Conservation (phyloP, 1,140 invertebrate genomes). For the Zaprionus kolodkinae region DNA sequence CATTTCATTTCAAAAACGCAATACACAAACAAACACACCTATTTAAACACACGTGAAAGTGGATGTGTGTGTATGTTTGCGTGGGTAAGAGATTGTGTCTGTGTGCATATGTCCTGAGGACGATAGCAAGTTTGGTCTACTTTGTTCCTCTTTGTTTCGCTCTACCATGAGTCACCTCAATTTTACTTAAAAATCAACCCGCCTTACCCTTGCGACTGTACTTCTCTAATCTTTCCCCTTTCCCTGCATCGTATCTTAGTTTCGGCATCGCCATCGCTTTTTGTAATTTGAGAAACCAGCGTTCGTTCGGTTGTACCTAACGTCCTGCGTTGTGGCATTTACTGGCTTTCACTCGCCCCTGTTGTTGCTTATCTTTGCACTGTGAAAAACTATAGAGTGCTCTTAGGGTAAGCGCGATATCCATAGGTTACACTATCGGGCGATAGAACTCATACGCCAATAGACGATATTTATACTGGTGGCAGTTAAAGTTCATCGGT, state of each 20-base stretch:
- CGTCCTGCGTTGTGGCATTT: conserved; percentile 43
- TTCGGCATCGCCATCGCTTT: conserved; percentile 42
- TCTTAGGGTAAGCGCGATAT: conserved; percentile 16
- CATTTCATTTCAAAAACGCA: neutral
- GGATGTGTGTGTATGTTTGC: conserved; percentile 11
- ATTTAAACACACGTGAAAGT: conserved; percentile 6
- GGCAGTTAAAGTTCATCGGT: too few relatives aligned
- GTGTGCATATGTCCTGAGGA: conserved; percentile 20
- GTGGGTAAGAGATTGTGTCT: conserved; percentile 31
- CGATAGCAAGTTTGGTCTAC: neutral
- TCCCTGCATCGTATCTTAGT: conserved; percentile 41
- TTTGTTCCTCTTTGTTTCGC: conserved; percentile 31
- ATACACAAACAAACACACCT: neutral
- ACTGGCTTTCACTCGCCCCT: conserved; percentile 67
- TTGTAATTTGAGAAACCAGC: conserved; percentile 71
- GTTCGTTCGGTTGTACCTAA: conserved; percentile 42
- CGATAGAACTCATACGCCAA: neutral
- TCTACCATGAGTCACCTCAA: conserved; percentile 61
- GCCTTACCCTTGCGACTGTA: neutral
- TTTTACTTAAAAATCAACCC: conserved; percentile 44
- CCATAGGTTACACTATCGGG: neutral
- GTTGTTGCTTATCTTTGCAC: conserved; percentile 59
- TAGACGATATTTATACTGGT: neutral
- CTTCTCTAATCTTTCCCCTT: conserved; percentile 16
- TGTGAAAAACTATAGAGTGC: neutral